Percentiles rank a stretch among this genome's conserved stretches.
Evolutionary conservation across 2,113 vertebrate species (phyloP).

Genomic region (Mormoops blainvillei): DNA sequence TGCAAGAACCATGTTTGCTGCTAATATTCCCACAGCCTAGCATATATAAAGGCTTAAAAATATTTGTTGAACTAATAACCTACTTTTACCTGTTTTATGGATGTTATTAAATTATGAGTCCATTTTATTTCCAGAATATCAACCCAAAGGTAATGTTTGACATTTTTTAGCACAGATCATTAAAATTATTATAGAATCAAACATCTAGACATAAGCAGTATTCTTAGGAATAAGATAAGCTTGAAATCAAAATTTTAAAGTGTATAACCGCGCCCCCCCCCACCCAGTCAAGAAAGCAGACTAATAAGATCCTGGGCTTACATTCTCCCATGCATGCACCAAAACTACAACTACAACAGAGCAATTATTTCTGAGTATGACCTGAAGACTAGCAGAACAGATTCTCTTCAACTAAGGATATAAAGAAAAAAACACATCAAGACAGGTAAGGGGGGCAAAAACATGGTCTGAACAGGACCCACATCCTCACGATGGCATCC

Average conservation of each 20-base stretch:
- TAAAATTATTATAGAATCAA: conserved; percentile 35
- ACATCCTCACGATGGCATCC: neutral
- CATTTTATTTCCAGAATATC: conserved; percentile 54
- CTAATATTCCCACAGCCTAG: neutral
- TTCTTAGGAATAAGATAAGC: neutral
- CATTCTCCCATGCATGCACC: neutral
- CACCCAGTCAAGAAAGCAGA: neutral
- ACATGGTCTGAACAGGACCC: neutral
- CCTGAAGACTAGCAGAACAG: neutral
- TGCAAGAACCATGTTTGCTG: neutral
- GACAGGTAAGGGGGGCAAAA: neutral
- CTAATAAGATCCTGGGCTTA: neutral
- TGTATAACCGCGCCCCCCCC: neutral
- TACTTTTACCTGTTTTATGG: neutral
- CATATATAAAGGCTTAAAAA: neutral
- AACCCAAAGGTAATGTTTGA: conserved; percentile 15
- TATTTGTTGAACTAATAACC: neutral
- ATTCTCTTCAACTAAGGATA: neutral
- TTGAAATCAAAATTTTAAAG: neutral
- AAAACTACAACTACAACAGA: neutral
- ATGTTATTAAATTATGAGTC: neutral
- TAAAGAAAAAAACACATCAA: neutral
- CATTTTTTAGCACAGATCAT: conserved; percentile 12
- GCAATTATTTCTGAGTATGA: neutral
- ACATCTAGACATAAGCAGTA: neutral